phyloP scores from a whole-genome alignment of 2,113 vertebrate species.

The Vanacampus margaritifer region DNA sequence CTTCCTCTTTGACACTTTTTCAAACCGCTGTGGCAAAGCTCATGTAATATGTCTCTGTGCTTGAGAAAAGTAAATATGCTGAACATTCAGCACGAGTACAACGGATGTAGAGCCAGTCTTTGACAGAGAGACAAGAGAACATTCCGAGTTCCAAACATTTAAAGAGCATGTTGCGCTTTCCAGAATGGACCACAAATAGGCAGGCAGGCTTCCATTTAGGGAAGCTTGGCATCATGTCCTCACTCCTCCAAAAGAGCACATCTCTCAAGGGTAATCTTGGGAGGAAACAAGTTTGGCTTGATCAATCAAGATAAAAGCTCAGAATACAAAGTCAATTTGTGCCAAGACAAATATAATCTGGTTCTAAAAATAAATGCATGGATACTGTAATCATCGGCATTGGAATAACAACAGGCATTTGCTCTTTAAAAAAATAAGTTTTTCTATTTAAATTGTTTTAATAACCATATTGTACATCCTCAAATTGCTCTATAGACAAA shows the following conservation, averaged over 20 bases:
- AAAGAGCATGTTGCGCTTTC: not conserved
- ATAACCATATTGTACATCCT: too few species aligned
- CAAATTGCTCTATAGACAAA: too few species aligned
- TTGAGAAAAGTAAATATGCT: not conserved
- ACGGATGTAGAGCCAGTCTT: not conserved
- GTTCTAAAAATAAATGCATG: not conserved
- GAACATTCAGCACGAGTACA: not conserved
- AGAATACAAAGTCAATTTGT: constrained; percentile 8
- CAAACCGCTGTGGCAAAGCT: not conserved
- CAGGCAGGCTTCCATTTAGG: not conserved
- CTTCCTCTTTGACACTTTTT: not conserved
- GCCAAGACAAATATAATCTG: not conserved
- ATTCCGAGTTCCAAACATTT: not conserved
- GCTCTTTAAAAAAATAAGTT: too few species aligned
- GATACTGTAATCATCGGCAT: not conserved
- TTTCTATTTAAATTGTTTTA: not conserved
- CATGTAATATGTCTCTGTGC: not conserved
- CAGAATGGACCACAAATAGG: not conserved
- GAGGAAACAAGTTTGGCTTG: constrained; percentile 56
- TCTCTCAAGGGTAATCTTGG: constrained; percentile 20
- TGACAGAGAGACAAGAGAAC: not conserved
- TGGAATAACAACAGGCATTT: not conserved
- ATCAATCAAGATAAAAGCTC: constrained; percentile 44
- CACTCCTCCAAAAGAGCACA: not conserved
- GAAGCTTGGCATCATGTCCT: constrained; percentile 5